Evolutionary conservation across 2,113 vertebrate genomes (phyloP), one percentile per base, ranked within the genome.

Genomic region (Podarcis muralis): DNA sequence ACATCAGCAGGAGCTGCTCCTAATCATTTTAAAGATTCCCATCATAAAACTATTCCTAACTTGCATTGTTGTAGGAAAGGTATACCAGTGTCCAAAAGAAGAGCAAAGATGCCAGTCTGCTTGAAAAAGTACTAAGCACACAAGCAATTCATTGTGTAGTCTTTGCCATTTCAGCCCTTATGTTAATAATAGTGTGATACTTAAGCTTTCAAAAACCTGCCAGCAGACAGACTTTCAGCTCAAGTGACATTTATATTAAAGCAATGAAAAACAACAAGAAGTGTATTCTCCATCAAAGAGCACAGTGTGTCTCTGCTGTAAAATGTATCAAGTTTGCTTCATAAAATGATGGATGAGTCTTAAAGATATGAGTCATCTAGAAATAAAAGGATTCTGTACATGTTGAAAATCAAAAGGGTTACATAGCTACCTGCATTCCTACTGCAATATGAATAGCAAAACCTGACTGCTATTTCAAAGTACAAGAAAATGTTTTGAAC

Each of bases 371-470:
- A 37, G 66, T 93, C 6, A 12, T 89, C 66, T 92, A 81, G 25
- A 93, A 94, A 95, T 89, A 65, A 84, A 76, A 84, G 93, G 91
- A 57, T 91, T 77, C 62, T 59, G 81, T 87, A 65, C 16, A 76
- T 80, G 78, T 25, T 76, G 88, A 89, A 83, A 93, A 92, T 48
- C 27, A 13, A 91, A 87, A 16, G 6, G 12, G 93, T 88, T 89
- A 93, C 84, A 92, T 92, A 88, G 91, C 90, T 92, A 93, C 86
- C 76, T 91, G 85, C 74, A 88, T 75, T 78, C 88, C 62, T 74
- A 90, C 48, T 25, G 11, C 68, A 81, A 16, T 81, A 32, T 43
- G 53, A 93, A 94, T 93, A 89, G 87, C 72, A 88, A 81, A 91
- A 72, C 69, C 89, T 92, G 23, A 35, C 76, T 57, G 53, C 76